A percentile compares a stretch with the other conserved stretches of the same genome.
Conservation (phyloP, 2,888 invertebrate species). For the Desoria tigrina region DNA sequence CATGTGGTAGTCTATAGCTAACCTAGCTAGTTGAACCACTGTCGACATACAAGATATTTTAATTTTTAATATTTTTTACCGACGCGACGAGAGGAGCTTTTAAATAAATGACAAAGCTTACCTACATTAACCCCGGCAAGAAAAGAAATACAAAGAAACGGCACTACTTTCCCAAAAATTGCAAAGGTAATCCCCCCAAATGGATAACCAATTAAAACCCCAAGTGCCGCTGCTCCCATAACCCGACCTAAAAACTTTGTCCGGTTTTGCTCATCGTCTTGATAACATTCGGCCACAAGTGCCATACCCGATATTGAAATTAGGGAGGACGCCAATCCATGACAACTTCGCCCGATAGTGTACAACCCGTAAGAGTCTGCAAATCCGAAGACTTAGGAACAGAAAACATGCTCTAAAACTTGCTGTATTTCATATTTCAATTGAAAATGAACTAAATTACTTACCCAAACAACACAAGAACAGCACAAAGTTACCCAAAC, state of each 20-base stretch:
- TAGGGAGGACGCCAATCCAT: conserved; percentile 78
- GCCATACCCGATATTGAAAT: conserved; percentile 77
- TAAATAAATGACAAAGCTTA: too few relatives aligned
- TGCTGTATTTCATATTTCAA: neutral
- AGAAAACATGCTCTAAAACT: neutral
- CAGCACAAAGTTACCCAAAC: conserved; percentile 69
- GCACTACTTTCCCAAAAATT: conserved; percentile 71
- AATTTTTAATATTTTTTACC: neutral
- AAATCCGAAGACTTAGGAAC: conserved; percentile 70
- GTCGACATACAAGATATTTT: neutral
- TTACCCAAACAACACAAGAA: conserved; percentile 69
- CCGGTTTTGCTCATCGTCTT: conserved; percentile 61
- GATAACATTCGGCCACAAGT: conserved; percentile 67
- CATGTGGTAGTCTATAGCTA: too few relatives aligned
- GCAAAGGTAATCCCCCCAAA: conserved; percentile 77
- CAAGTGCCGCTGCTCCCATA: conserved; percentile 76
- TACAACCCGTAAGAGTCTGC: conserved; percentile 70
- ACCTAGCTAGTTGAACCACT: neutral
- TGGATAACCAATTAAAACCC: conserved; percentile 79
- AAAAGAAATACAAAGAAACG: conserved; percentile 69
- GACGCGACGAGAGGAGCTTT: too few relatives aligned
- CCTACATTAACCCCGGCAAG: conserved; percentile 62
- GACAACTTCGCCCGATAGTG: conserved; percentile 72
- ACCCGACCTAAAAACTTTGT: conserved; percentile 77
- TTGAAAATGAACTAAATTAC: conserved; percentile 54